Conservation (phyloP, 2,888 invertebrate genomes). For the Corbicula japonica region DNA sequence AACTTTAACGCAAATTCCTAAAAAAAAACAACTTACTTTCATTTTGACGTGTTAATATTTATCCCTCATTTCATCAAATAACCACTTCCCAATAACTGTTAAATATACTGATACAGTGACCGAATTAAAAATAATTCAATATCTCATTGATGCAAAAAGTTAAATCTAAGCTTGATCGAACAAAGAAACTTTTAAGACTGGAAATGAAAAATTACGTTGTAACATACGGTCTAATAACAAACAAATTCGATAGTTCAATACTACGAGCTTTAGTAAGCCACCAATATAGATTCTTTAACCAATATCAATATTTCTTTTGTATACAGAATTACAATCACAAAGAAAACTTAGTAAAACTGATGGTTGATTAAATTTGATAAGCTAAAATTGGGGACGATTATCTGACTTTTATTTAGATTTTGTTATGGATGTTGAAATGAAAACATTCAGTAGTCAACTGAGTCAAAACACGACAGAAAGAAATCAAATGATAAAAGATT, state of each 20-base stretch:
- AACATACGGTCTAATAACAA: not conserved
- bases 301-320: slow-evolving; percentile 34
- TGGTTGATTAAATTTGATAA: not conserved
- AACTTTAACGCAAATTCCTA: too few relatives aligned
- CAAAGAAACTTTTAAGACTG: not conserved
- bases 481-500: too few relatives aligned
- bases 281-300: slow-evolving; percentile 19
- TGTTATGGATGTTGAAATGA: slow-evolving; percentile 37
- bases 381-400: slow-evolving; percentile 8
- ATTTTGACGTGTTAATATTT: too few relatives aligned
- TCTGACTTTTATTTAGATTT: slow-evolving; percentile 10
- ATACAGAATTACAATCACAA: slow-evolving; percentile 7
- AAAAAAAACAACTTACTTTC: too few relatives aligned
- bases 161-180: too few relatives aligned
- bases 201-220: slow-evolving; percentile 19
- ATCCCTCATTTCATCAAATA: too few relatives aligned
- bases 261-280: slow-evolving; percentile 5
- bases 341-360: not conserved
- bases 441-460: slow-evolving; percentile 42
- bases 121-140: too few relatives aligned
- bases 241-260: slow-evolving; percentile 37
- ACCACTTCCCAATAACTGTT: too few relatives aligned
- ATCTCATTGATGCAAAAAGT: too few relatives aligned
- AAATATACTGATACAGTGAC: too few relatives aligned
- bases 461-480: too few relatives aligned